These are phyloP conservation scores for Aythya fuligula DNA, from an alignment of 2,797 vertebrate species.

Conservation along the genomic window DNA sequence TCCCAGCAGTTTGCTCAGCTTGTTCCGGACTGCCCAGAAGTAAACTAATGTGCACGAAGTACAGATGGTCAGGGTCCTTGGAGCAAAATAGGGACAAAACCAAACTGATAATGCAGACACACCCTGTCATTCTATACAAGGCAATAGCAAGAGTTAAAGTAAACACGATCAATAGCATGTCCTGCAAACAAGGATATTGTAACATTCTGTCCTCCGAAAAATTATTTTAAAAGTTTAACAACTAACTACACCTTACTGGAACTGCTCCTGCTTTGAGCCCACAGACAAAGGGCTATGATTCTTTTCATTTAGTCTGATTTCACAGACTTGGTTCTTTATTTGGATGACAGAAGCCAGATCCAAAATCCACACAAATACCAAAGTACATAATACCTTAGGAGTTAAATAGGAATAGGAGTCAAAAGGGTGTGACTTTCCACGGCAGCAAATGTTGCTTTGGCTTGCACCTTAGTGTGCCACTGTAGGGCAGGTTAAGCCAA, in stretches of 20 bases:
- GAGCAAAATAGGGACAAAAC: background rate
- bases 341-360: background rate
- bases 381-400: background rate
- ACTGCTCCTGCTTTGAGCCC: background rate
- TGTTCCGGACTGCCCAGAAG: background rate
- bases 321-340: background rate
- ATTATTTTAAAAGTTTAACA: background rate
- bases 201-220: background rate
- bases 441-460: background rate
- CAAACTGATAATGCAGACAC: background rate
- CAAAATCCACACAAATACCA: background rate
- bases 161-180: background rate
- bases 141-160: background rate
- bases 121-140: background rate
- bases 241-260: background rate
- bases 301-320: background rate
- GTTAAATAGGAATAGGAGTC: background rate
- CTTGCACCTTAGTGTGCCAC: background rate
- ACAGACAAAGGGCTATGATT: background rate
- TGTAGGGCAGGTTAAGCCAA: background rate
- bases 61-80: background rate
- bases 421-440: background rate
- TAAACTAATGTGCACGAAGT: background rate
- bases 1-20: constrained; percentile 4
- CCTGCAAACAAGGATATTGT: background rate